Evolutionary conservation across 2,797 vertebrate species (phyloP), one percentile per base, ranked within the genome.

Genomic region (Hybognathus amarus): DNA sequence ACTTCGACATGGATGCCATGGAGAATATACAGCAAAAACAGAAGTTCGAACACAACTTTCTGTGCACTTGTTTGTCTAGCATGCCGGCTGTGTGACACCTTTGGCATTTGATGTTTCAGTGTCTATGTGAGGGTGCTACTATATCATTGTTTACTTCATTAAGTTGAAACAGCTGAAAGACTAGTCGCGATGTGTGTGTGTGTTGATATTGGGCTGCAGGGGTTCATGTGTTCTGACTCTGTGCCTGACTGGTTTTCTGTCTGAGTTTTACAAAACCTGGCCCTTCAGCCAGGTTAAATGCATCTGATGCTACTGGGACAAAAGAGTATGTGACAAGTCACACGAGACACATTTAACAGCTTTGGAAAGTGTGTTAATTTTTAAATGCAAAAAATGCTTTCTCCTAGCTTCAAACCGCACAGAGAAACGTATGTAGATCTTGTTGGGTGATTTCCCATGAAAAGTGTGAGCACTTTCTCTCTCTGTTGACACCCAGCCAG

Each of bases 221-320:
- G 40, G 61, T 64, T 66, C 61, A 52, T 11, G 36, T 50, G 30
- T 38, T 79, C 61, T 11, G 22, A 10, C 3, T 64, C 38, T 50
- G 56, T 7, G 36, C 17, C 56, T 77, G 47, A 54, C 52, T 3
- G 36, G 24, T 52, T 17, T 20, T 45, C 40, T 42, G 76, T 36
- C 63, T 50, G 38, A 10, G n/a, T n/a, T 67, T 36, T 50, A 50
- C 77, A 52, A 63, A 67, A 47, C 50, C 24, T n/a, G n/a, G n/a
- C n/a, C 77, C 38, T 30, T 79, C 56, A 79, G 10, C 64, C 78
- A 69, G 78, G 69, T 79, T 79, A 56, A 79, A 68, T 27, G 7
- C 27, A 22, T 66, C 18, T 40, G 20, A 45, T n/a, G n/a, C n/a
- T n/a, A n/a, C n/a, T n/a, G n/a, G n/a, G n/a, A n/a, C n/a, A n/a